phyloP scores from a whole-genome alignment of 2,888 invertebrate genomes.

The Rhagium mordax region DNA sequence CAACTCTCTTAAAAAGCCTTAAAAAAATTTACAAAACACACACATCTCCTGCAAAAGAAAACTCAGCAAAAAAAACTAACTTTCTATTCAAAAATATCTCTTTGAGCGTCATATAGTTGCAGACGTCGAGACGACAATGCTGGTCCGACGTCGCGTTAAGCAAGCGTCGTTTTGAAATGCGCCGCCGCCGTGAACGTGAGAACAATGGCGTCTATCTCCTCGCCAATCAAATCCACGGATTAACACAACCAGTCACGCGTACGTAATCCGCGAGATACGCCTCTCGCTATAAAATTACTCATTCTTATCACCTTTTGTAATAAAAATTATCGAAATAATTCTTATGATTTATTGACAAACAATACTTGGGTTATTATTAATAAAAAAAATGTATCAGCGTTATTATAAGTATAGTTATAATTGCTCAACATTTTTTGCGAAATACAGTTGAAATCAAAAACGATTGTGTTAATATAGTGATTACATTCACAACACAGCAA shows the following conservation, averaged over 20 bases:
- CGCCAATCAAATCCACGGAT: constrained; percentile 64
- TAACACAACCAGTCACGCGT: constrained; percentile 64
- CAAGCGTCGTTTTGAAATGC: constrained; percentile 73
- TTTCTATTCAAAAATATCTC: constrained; percentile 27
- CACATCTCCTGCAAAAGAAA: constrained; percentile 20
- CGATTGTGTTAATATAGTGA: not conserved
- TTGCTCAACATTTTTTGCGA: not conserved
- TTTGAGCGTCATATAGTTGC: constrained; percentile 55
- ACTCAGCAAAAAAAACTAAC: constrained; percentile 21
- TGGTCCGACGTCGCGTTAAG: constrained; percentile 76
- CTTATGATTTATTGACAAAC: constrained; percentile 14
- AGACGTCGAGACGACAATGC: constrained; percentile 70
- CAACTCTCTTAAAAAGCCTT: constrained; percentile 15
- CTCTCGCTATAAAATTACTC: constrained; percentile 57
- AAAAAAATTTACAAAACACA: constrained; percentile 27
- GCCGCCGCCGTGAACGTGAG: constrained; percentile 69
- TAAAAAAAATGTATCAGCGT: too few species aligned
- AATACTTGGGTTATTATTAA: not conserved
- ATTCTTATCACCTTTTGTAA: constrained; percentile 27
- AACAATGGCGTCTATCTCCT: constrained; percentile 68
- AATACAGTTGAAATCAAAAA: not conserved
- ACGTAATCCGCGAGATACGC: constrained; percentile 63
- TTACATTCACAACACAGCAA: not conserved
- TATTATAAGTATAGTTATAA: too few species aligned
- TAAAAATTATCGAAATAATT: constrained; percentile 10